Base-by-base conservation (phyloP, 1,140 invertebrate genomes). In the Zophobas morio region DNA sequence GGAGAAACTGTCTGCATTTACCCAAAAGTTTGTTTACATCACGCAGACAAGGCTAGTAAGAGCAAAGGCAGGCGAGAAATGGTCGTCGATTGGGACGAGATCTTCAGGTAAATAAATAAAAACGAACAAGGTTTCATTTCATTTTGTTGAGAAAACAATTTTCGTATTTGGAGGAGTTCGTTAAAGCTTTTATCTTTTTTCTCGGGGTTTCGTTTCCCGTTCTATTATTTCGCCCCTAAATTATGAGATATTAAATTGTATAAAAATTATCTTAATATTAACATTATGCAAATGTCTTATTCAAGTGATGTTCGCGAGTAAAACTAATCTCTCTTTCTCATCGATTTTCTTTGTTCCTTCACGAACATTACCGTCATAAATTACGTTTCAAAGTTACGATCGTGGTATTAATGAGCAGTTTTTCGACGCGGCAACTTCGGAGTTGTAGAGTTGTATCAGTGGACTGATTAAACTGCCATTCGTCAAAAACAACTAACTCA, bases 1-100 rank as follows among this genome's bases (percentile, higher is more conserved):
- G 93, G 93, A 8, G 87, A 90, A 47, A 88, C 90, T 46, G 91
- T 93, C 47, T 94, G 93, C 82, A 88, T 94, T 76, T 94, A 92
- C 81, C 91, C 93, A 66, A 89, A 90, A 73, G 90, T 93, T 6
- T 94, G 93, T 82, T 86, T 89, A 6, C 89, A 91, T 72, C 92
- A 94, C 81, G 92, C 93, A 0, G 88, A 87, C 39, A 86, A 84
- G 77, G 86, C 88, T 3, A 80, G 84, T 78, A 80, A 86, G 86
- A 72, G 87, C 6, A 79, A 80, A 82, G 84, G 76, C 84, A 87
- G 85, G 84, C 75, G 81, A 56, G 81, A 86, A 72, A 83, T 83
- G 54, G 81, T 81, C 75, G 80, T 89, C 37, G 89, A 93, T 85
- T 93, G 92, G 92, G 84, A 89, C 75, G 88, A 90, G 70, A 87